These are phyloP conservation scores for Spinibarbus caldwelli DNA, from an alignment of 2,797 vertebrate genomes.

Conservation along the genomic window DNA sequence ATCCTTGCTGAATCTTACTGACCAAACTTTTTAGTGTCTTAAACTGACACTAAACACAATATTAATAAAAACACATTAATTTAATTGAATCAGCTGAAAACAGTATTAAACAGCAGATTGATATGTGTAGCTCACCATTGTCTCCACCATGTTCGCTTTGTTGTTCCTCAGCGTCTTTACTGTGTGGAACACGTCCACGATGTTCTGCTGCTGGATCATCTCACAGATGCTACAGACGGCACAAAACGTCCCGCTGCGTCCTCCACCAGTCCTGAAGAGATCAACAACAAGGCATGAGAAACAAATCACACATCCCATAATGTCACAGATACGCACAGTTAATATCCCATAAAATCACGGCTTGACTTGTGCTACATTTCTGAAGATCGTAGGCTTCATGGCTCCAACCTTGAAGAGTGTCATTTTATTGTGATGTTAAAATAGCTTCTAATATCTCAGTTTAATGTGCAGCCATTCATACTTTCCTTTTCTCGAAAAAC, in stretches of 20 bases:
- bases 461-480: neutral
- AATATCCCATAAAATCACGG: slow-evolving; percentile 31
- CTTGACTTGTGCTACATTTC: slow-evolving; percentile 2
- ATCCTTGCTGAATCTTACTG: neutral
- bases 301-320: neutral
- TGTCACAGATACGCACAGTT: slow-evolving; percentile 23
- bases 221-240: slow-evolving; percentile 97
- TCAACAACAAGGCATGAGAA: slow-evolving; percentile 12
- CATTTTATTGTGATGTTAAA: neutral
- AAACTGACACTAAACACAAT: neutral
- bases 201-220: slow-evolving; percentile 99
- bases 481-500: neutral
- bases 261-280: slow-evolving; percentile 88
- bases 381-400: neutral
- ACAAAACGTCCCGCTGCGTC: slow-evolving; percentile 95
- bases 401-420: neutral
- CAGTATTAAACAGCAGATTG: neutral
- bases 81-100: neutral
- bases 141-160: slow-evolving; percentile 99
- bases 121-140: slow-evolving; percentile 83
- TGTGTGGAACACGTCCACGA: slow-evolving; percentile 97
- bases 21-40: neutral
- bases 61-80: no score
- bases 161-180: slow-evolving; percentile 97
- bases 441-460: neutral